These are phyloP conservation scores for Acrocyrtus sp. DNA, from an alignment of 2,888 invertebrate genomes.

Conservation along the genomic window DNA sequence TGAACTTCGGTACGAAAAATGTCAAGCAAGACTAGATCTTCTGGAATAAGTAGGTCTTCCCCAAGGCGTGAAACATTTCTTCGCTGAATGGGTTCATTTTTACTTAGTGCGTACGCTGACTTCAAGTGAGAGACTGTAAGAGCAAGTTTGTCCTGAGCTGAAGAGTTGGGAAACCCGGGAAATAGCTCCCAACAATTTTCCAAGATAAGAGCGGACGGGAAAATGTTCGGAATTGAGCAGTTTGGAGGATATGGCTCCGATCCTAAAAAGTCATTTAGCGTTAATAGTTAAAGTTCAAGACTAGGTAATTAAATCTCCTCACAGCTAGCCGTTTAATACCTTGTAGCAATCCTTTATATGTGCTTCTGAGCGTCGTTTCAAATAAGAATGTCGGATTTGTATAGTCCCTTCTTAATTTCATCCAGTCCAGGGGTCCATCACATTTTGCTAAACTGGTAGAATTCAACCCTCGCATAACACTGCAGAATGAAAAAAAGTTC, in stretches of 20 bases:
- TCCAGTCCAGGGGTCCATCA: conserved; percentile 60
- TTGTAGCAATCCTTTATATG: conserved; percentile 58
- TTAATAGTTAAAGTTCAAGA: too few relatives aligned
- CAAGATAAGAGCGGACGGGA: conserved; percentile 51
- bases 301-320: conserved; percentile 3
- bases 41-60: conserved; percentile 29
- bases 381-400: conserved; percentile 58
- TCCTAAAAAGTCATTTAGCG: conserved; percentile 33
- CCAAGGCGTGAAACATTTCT: conserved; percentile 52
- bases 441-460: conserved; percentile 52
- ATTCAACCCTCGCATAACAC: conserved; percentile 58
- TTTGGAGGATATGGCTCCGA: conserved; percentile 61
- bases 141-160: conserved; percentile 53
- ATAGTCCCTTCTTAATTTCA: conserved; percentile 56
- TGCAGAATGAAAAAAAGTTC: conserved; percentile 61
- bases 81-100: conserved; percentile 49
- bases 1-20: conserved; percentile 59
- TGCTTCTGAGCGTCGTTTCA: conserved; percentile 58
- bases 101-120: conserved; percentile 32
- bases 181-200: conserved; percentile 58
- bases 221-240: conserved; percentile 58
- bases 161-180: conserved; percentile 30
- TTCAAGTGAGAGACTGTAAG: conserved; percentile 53
- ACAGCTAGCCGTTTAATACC: conserved; percentile 20
- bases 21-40: conserved; percentile 54